These are phyloP conservation scores for Drosophila multiciliata DNA, from an alignment of 2,888 invertebrate species.

Conservation along the genomic window DNA sequence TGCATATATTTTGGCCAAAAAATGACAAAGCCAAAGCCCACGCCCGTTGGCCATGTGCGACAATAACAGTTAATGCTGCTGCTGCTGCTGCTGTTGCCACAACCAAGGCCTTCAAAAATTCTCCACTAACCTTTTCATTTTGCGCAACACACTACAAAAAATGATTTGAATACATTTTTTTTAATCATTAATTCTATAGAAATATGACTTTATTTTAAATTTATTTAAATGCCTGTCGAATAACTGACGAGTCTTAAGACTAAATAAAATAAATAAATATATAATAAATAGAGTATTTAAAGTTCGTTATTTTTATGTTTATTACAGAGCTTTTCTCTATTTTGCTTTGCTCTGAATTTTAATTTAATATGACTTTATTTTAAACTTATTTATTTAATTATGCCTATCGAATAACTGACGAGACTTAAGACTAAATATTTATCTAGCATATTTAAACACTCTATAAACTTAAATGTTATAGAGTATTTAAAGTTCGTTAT, in stretches of 20 bases:
- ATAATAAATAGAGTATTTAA: constrained; percentile 44
- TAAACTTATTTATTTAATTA: not conserved
- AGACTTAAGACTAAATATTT: not conserved
- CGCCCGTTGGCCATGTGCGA: constrained; percentile 33
- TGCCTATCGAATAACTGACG: not conserved
- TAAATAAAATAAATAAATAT: too few species aligned
- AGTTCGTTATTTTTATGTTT: constrained; percentile 12
- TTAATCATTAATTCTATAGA: not conserved
- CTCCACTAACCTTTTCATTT: constrained; percentile 15
- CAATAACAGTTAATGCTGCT: constrained; percentile 70
- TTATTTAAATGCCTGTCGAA: not conserved
- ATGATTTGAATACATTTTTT: not conserved
- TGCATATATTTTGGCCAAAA: constrained; percentile 51
- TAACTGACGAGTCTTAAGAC: not conserved
- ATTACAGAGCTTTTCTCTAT: constrained; percentile 17
- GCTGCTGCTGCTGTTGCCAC: constrained; percentile 29
- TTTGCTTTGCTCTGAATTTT: constrained; percentile 64
- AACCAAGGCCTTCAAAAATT: constrained; percentile 52
- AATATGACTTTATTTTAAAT: not conserved
- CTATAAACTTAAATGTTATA: not conserved
- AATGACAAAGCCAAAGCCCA: constrained; percentile 11
- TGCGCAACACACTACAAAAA: constrained; percentile 24
- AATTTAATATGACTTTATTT: too few species aligned
- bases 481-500: constrained; percentile 31
- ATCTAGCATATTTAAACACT: not conserved